Evolutionary conservation across 1,140 invertebrate species (phyloP).

Genomic region (Zelostemma sp.): DNA sequence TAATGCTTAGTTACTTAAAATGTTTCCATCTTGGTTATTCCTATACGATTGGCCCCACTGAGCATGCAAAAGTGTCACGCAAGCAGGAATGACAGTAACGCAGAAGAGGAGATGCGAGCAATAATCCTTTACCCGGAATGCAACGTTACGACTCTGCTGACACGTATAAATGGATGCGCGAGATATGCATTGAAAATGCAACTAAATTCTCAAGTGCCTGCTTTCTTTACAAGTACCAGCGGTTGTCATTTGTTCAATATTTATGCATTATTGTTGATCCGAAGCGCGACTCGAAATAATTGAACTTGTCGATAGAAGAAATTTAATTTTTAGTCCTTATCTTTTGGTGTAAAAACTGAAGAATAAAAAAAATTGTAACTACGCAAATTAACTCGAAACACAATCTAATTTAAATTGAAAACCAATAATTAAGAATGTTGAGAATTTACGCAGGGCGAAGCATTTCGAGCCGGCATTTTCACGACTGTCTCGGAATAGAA

Average conservation of each 20-base stretch:
- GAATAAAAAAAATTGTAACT: too few relatives aligned
- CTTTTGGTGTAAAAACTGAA: too few relatives aligned
- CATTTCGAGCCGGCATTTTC: too few relatives aligned
- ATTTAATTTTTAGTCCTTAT: too few relatives aligned
- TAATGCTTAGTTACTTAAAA: slow-evolving; percentile 37
- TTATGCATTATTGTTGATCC: slow-evolving; percentile 12
- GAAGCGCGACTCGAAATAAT: too few relatives aligned
- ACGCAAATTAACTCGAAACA: too few relatives aligned
- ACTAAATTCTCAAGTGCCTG: slow-evolving; percentile 26
- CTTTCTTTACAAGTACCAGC: slow-evolving; percentile 27
- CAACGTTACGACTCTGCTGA: slow-evolving; percentile 39
- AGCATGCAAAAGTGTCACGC: not conserved
- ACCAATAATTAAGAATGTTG: too few relatives aligned
- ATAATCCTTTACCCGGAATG: slow-evolving; percentile 40
- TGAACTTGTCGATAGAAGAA: too few relatives aligned
- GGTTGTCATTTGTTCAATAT: slow-evolving; percentile 33
- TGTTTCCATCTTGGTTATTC: slow-evolving; percentile 3
- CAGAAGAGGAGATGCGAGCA: not conserved
- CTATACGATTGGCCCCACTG: slow-evolving; percentile 1
- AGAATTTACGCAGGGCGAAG: too few relatives aligned
- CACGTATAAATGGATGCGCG: slow-evolving; percentile 35
- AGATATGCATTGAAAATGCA: slow-evolving; percentile 27
- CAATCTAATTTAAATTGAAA: too few relatives aligned
- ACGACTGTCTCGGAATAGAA: too few relatives aligned
- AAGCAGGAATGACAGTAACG: not conserved